Conservation (phyloP, 2,113 vertebrate species). For the Solenodon paradoxus region DNA sequence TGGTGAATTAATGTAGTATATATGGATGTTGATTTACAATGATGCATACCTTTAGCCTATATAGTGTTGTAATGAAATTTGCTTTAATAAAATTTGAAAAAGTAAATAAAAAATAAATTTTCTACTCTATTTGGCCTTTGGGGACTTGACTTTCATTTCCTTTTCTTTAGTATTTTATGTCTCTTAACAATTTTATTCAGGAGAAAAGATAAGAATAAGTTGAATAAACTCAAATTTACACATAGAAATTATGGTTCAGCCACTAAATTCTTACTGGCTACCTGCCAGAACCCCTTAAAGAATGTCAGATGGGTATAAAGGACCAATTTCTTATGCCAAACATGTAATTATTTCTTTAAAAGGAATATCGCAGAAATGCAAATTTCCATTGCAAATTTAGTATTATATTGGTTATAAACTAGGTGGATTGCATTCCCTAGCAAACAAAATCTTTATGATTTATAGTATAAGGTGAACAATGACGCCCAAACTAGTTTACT, state of each 20-base stretch:
- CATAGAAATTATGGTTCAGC: neutral
- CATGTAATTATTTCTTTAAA: conserved; percentile 1
- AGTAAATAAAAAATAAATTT: too few species aligned
- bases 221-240: conserved; percentile 23
- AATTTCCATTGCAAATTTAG: neutral
- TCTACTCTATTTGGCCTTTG: neutral
- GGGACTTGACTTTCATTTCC: neutral
- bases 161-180: conserved; percentile 32
- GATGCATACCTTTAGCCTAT: too few species aligned
- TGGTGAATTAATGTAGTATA: too few species aligned
- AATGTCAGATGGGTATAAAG: neutral
- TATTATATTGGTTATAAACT: neutral
- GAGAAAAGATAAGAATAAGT: neutral
- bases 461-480: neutral
- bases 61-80: too few species aligned
- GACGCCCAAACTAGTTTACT: neutral
- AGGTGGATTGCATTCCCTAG: neutral
- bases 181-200: conserved; percentile 32
- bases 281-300: neutral
- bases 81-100: too few species aligned
- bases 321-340: neutral
- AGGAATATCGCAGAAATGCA: neutral
- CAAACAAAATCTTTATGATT: neutral
- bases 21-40: too few species aligned
- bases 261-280: conserved; percentile 12